Conservation (phyloP, 2,797 vertebrate species). For the Sternotherus odoratus region DNA sequence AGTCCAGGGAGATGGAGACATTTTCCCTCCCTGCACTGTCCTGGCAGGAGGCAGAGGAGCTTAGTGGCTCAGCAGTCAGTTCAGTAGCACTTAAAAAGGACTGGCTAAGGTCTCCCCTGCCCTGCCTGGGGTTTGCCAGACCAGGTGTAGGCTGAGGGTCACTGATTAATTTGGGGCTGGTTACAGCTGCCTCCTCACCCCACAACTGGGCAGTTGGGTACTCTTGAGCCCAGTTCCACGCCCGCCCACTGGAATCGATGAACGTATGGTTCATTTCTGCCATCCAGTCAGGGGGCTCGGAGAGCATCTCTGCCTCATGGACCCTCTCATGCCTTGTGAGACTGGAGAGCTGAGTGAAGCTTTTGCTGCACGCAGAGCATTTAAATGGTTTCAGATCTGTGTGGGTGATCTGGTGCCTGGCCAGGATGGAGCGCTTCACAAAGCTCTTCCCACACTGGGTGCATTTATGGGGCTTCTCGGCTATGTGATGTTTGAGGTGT, state of each 20-base stretch:
- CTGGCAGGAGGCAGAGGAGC: background rate
- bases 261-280: background rate
- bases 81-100: background rate
- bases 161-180: background rate
- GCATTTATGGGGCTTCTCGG: slow-evolving; percentile 86
- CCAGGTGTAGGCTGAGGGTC: background rate
- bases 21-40: background rate
- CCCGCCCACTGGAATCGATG: background rate
- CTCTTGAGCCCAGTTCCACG: background rate
- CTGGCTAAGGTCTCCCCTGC: background rate
- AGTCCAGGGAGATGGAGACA: background rate
- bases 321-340: background rate
- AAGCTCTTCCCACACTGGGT: slow-evolving; percentile 79
- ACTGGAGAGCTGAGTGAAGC: background rate
- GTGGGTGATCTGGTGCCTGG: slow-evolving; percentile 84
- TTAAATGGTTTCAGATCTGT: slow-evolving; percentile 83
- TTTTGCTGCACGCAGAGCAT: slow-evolving; percentile 14
- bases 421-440: slow-evolving; percentile 69
- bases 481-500: slow-evolving; percentile 86
- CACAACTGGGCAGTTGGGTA: background rate
- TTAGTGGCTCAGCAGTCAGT: too few relatives aligned
- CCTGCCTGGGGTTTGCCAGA: background rate
- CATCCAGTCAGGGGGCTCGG: background rate
- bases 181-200: background rate
- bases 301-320: slow-evolving; percentile 72